Evolutionary conservation across 92 coral and sea anemone genomes (phyloP).

Genomic region (Phenganax marumi): DNA sequence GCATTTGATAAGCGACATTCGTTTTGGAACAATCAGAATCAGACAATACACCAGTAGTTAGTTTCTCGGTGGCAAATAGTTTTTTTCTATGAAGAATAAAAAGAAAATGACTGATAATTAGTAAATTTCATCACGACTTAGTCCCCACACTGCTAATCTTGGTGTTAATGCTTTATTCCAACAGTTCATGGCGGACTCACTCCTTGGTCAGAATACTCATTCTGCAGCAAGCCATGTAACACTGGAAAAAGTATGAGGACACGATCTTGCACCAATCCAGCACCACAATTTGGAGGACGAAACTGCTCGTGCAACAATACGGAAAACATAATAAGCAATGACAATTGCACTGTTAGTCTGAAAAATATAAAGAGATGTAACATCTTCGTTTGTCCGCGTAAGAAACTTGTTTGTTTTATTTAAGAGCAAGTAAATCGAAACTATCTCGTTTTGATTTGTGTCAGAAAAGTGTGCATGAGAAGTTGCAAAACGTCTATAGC

Average conservation of each 20-base stretch:
- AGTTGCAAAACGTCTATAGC: no score
- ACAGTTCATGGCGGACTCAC: conserved; percentile 47
- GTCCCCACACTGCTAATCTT: no score
- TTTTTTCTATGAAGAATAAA: no score
- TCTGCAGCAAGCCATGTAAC: conserved; percentile 43
- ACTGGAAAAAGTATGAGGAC: conserved; percentile 27
- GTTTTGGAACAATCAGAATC: no score
- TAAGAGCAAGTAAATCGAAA: no score
- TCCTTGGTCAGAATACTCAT: conserved; percentile 35
- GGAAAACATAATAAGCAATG: background rate
- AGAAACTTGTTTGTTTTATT: background rate
- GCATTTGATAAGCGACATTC: no score
- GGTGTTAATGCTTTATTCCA: background rate
- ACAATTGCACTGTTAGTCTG: background rate
- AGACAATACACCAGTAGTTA: no score
- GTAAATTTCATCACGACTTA: no score
- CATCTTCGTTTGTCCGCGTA: conserved; percentile 33
- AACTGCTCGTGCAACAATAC: conserved; percentile 45
- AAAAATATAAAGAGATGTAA: background rate
- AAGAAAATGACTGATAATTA: no score
- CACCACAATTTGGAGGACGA: conserved; percentile 37
- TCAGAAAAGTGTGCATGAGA: no score
- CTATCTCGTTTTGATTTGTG: no score
- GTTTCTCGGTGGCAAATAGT: no score
- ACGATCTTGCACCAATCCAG: conserved; percentile 33